These are phyloP conservation scores for Aurelia coerulea DNA, from an alignment of 30 jellyfish, hydroid and myxozoan genomes.

Conservation along the genomic window DNA sequence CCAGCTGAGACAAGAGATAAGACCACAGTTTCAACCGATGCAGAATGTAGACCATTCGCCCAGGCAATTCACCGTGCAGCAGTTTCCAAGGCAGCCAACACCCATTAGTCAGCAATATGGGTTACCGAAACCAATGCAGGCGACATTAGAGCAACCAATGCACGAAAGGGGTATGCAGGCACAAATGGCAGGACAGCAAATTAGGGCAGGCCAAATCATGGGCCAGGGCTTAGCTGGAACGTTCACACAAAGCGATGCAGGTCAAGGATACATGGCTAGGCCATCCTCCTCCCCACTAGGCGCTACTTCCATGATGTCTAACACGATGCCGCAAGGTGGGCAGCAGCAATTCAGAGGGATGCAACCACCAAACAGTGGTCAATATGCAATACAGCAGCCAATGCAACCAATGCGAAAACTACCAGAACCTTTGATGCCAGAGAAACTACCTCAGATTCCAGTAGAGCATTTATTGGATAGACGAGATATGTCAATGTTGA, in stretches of 20 bases:
- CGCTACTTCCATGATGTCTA: background rate
- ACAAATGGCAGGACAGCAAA: background rate
- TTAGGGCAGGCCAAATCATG: background rate
- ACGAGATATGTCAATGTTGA: background rate
- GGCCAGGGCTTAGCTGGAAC: background rate
- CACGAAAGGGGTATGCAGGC: background rate
- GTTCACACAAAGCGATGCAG: background rate
- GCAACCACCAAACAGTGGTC: background rate
- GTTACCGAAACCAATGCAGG: slow-evolving; percentile 3
- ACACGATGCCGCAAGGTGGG: background rate
- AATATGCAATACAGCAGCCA: slow-evolving; percentile 24
- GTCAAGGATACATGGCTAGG: background rate
- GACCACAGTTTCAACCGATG: slow-evolving; percentile 32
- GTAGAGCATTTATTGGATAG: slow-evolving; percentile 20
- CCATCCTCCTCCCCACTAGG: background rate
- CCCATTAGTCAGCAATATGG: background rate
- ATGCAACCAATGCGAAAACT: slow-evolving; percentile 38
- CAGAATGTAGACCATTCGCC: slow-evolving; percentile 25
- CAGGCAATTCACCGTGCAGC: background rate
- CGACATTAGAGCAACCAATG: slow-evolving; percentile 5
- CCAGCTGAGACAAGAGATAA: slow-evolving; percentile 21
- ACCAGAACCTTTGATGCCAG: slow-evolving; percentile 69
- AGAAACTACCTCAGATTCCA: background rate
- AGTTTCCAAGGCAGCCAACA: slow-evolving; percentile 7
- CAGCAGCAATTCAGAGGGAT: background rate